These are phyloP conservation scores for Drosophila macrospina DNA, from an alignment of 2,888 invertebrate species.

Conservation along the genomic window DNA sequence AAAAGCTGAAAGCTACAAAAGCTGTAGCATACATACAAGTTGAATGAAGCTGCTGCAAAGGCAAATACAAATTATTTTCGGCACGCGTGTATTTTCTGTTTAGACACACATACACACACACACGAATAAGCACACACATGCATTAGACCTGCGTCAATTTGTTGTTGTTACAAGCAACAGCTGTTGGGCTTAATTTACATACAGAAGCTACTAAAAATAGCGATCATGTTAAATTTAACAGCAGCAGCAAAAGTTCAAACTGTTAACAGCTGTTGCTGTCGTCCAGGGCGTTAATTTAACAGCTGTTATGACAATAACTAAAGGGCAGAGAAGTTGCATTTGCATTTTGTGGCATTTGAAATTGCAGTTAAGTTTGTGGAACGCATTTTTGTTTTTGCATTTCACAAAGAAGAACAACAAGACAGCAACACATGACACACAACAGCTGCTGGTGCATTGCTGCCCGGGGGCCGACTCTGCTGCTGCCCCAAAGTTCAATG, in stretches of 20 bases:
- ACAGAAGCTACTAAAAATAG: conserved; percentile 36
- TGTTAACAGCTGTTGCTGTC: conserved; percentile 15
- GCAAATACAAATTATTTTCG: conserved; percentile 37
- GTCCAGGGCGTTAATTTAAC: conserved; percentile 3
- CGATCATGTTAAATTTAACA: conserved; percentile 56
- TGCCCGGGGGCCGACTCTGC: conserved; percentile 54
- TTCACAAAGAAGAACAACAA: conserved; percentile 39
- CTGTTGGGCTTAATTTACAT: conserved; percentile 52
- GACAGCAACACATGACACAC: conserved; percentile 63
- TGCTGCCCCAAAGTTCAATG: conserved; percentile 75
- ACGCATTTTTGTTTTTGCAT: conserved; percentile 55
- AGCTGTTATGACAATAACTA: conserved; percentile 19
- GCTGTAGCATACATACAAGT: conserved; percentile 40
- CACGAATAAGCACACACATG: not conserved
- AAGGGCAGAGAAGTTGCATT: not conserved
- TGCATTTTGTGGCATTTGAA: conserved; percentile 24
- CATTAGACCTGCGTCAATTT: conserved; percentile 19
- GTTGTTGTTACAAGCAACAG: conserved; percentile 38
- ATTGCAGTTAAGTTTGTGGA: conserved; percentile 34
- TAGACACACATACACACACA: conserved; percentile 1
- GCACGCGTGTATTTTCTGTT: conserved; percentile 3
- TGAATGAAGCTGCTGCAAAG: conserved; percentile 49
- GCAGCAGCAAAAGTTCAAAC: not conserved
- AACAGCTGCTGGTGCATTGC: conserved; percentile 61
- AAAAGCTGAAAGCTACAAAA: conserved; percentile 40